Conservation (phyloP, 2,113 vertebrate genomes). For the Hydrolagus affinis region DNA sequence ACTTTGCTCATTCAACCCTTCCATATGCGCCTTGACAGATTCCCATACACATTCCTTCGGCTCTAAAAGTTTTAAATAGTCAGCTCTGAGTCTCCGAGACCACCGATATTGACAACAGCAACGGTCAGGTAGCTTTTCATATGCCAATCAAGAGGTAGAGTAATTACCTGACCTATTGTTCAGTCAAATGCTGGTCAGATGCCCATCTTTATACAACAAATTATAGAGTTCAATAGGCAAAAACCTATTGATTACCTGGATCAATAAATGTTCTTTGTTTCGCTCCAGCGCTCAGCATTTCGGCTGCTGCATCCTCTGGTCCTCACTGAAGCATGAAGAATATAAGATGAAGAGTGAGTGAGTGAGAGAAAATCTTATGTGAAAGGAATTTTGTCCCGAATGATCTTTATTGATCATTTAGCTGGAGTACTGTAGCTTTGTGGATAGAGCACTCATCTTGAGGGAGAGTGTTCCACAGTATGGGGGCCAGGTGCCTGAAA, state of each 20-base stretch:
- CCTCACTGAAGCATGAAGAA: too few relatives aligned
- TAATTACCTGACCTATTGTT: constrained; percentile 29
- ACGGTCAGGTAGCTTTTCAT: not conserved
- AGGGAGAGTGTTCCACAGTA: too few relatives aligned
- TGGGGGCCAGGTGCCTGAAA: too few relatives aligned
- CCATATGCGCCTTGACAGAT: not conserved
- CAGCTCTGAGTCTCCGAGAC: not conserved
- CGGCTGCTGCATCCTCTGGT: not conserved
- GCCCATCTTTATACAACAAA: not conserved
- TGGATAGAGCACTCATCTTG: too few relatives aligned
- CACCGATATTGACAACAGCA: not conserved
- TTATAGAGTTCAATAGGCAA: constrained; percentile 1
- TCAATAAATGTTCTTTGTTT: constrained; percentile 12
- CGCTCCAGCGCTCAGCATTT: not conserved
- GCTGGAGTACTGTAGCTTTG: too few relatives aligned
- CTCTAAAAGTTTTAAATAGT: constrained; percentile 6
- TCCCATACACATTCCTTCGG: not conserved
- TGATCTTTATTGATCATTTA: too few relatives aligned
- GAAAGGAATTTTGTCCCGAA: too few relatives aligned
- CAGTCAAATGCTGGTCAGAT: constrained; percentile 10
- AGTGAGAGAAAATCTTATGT: too few relatives aligned
- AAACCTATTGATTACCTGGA: not conserved
- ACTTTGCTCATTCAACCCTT: too few relatives aligned
- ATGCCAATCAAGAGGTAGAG: not conserved
- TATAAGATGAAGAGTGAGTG: too few relatives aligned